Conservation (phyloP, 2,888 invertebrate genomes). For the Drosophila putrida region DNA sequence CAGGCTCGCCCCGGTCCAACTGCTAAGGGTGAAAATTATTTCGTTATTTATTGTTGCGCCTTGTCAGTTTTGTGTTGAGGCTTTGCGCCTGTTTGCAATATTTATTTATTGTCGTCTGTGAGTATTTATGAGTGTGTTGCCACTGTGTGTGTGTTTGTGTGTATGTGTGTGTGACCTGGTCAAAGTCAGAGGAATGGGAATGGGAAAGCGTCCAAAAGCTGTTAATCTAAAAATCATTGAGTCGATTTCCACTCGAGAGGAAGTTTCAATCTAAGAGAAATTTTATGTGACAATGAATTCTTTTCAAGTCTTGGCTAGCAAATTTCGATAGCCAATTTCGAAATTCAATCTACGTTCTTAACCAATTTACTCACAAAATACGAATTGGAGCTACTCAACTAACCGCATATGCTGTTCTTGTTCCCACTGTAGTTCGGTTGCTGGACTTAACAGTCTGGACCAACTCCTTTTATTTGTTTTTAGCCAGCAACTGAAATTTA, state of each 20-base stretch:
- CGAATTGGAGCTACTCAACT: slow-evolving; percentile 37
- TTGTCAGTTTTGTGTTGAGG: slow-evolving; percentile 27
- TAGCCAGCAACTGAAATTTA: slow-evolving; percentile 59
- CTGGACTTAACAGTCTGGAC: not conserved
- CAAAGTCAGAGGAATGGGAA: not conserved
- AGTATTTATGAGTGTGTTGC: slow-evolving; percentile 62
- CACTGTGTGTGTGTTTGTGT: slow-evolving; percentile 17
- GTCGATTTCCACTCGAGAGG: not conserved
- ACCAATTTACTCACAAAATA: slow-evolving; percentile 64
- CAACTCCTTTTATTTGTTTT: slow-evolving; percentile 58
- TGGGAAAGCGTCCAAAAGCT: slow-evolving; percentile 55
- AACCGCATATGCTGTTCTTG: slow-evolving; percentile 59
- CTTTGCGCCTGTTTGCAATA: slow-evolving; percentile 39
- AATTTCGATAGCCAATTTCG: slow-evolving; percentile 47
- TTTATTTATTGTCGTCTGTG: slow-evolving; percentile 55
- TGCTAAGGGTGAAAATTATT: slow-evolving; percentile 47
- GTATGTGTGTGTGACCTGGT: slow-evolving; percentile 44
- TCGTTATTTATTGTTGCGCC: slow-evolving; percentile 49
- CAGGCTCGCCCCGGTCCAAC: not conserved
- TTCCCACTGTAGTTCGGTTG: slow-evolving; percentile 3
- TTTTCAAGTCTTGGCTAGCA: slow-evolving; percentile 21
- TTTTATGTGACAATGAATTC: slow-evolving; percentile 32
- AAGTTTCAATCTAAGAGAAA: slow-evolving; percentile 20
- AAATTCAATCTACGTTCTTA: slow-evolving; percentile 43
- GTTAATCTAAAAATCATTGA: slow-evolving; percentile 67